phyloP scores from a whole-genome alignment of 2,113 vertebrate species.

The Carlito syrichta region DNA sequence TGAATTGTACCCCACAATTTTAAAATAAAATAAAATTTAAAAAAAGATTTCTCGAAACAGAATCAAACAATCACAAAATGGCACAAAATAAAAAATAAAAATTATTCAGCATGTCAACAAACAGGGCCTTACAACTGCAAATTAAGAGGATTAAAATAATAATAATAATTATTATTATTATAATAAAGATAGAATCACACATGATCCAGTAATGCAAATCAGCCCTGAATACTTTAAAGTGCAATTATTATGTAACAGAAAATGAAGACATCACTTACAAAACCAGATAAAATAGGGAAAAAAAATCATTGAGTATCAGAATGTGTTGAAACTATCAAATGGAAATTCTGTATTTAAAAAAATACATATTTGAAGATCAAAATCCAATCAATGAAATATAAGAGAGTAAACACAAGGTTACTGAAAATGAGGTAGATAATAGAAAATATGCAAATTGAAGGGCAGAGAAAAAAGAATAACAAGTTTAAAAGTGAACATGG shows the following conservation, averaged over 20 bases:
- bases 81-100: background rate
- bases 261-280: background rate
- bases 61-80: background rate
- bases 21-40: no score
- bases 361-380: background rate
- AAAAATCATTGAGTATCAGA: background rate
- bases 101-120: background rate
- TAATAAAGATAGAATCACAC: background rate
- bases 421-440: background rate
- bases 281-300: background rate
- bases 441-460: background rate
- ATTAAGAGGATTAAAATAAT: background rate
- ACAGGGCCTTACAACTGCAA: background rate
- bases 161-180: no score
- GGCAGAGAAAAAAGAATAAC: background rate
- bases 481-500: background rate
- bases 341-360: background rate
- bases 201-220: background rate
- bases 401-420: background rate
- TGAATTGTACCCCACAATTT: no score
- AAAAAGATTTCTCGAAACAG: background rate
- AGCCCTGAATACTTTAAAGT: background rate
- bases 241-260: background rate
- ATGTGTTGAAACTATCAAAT: background rate
- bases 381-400: background rate